Conservation (phyloP, 2,797 vertebrate species). For the Malurus leucopterus region DNA sequence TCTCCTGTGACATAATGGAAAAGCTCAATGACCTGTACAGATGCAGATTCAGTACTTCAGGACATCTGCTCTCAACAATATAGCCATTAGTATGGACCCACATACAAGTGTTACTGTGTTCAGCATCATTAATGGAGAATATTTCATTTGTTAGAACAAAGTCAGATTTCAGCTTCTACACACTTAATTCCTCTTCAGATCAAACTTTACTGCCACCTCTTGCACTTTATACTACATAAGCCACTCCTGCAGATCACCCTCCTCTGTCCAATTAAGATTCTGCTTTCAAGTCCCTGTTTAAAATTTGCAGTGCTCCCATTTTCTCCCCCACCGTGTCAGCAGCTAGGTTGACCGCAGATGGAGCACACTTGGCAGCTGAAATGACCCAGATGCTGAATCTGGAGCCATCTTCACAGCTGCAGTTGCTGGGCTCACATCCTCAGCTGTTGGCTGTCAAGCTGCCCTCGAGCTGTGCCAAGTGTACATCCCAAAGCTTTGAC, state of each 20-base stretch:
- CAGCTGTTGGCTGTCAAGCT: slow-evolving; percentile 32
- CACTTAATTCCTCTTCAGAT: background rate
- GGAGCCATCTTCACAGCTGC: slow-evolving; percentile 43
- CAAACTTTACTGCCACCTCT: background rate
- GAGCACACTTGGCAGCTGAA: slow-evolving; percentile 17
- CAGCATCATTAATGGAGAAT: background rate
- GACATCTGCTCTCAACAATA: background rate
- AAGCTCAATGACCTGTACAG: background rate
- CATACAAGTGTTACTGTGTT: background rate
- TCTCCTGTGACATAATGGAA: background rate
- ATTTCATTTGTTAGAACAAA: background rate
- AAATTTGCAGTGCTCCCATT: background rate
- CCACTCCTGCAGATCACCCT: background rate
- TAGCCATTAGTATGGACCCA: background rate
- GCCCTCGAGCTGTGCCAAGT: background rate
- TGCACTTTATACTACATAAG: background rate
- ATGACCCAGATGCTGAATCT: slow-evolving; percentile 34
- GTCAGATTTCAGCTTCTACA: background rate
- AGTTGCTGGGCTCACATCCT: background rate
- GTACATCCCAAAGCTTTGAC: background rate
- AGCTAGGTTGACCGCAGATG: slow-evolving; percentile 1
- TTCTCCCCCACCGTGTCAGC: background rate
- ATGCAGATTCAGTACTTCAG: background rate
- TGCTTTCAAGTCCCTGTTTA: background rate
- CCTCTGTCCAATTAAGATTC: background rate